Base-by-base conservation (phyloP, 1,140 invertebrate species). In the Trichonephila clavipes region DNA sequence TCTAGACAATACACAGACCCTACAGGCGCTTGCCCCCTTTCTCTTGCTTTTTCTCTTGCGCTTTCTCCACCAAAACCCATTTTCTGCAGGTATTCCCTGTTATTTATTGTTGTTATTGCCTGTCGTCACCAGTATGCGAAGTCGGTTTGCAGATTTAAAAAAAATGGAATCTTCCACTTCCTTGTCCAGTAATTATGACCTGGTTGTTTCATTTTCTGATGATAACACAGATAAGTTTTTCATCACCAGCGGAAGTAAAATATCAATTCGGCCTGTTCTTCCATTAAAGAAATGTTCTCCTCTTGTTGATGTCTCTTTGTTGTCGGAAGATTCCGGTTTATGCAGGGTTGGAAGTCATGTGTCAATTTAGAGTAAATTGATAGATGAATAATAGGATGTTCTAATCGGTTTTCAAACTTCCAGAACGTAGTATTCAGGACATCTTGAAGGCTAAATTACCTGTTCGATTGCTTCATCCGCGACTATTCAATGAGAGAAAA, bases 21-120 rank as follows among this genome's bases (percentile, higher is more conserved):
- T 77, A 77, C 3, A 34, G 69, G 69, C 69, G 18, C 24, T 77
- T 77, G 69, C 28, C 69, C 69, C 69, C 28, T 28, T 77, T 77
- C 16, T 62, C 61, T 62, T 21, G 5, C 16, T 19, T 21, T 62
- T 62, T 62, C 21, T 28, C 14, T 77, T 28, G 28, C 18, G 69
- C 69, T 77, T 40, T 77, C 69, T 77, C 69, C 69, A 69, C 21
- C 66, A 69, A 69, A 69, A 69, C 66, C 66, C 66, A 77, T 40
- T 77, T 77, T 77, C 69, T 77, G 28, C 24, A 34, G 69, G 34
- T 77, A 77, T 40, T 77, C 69, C 28, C 16, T 40, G 14, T 77
- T 40, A 19, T 77, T 77, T 77, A 77, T 77, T 77, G 16, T 77
- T 77, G 28, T 77, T 77, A 40, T 77, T 12, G 18, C 69, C 14